Base-by-base conservation (phyloP, 2,797 vertebrate genomes). In the Ceryle rudis region DNA sequence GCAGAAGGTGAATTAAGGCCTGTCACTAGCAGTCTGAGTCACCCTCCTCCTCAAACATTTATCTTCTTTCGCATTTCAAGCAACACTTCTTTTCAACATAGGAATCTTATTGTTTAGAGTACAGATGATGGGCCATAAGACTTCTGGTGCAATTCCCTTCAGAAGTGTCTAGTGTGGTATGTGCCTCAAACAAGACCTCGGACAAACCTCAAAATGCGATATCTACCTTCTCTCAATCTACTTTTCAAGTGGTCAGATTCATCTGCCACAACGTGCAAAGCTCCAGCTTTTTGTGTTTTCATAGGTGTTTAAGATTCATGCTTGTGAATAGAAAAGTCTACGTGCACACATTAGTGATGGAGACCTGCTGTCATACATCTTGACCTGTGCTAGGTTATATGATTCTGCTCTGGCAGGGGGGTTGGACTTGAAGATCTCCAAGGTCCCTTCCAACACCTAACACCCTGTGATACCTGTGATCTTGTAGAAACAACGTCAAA, bases 11-110 rank as follows among this genome's bases (percentile, higher is more conserved):
- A 98, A 96, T 96, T 97, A 97, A 92, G 90, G 96, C 91, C 87
- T 96, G 86, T 95, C 97, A 97, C 96, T 96, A 90, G 96, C 92
- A 96, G 93, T 91, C 93, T 97, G 97, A 98, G 87, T 97, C 95
- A 97, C 85, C 96, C 89, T 94, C 95, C 97, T 97, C 95, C 97
- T 96, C 96, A 97, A 97, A 97, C 67, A 81, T 86, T 92, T 93
- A 78, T 93, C 94, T 97, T 96, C 94, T 97, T 95, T 94, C 15
- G 5, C 81, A 77, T 78, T 95, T 92, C 83, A 96, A 93, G 83
- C 82, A 90, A 87, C 41, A 26, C 47, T 86, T 89, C 58, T 95
- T 89, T 80, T 74, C 86, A 85, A 67, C 39, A 62, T 2, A 51
- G 57, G 49, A 77, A 57, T 87, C 86, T 85, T 81, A 77, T 74